A percentile compares a stretch with the other conserved stretches of the same genome.
Conservation (phyloP, 1,140 invertebrate species). For the Macrosteles quadrilineatus region DNA sequence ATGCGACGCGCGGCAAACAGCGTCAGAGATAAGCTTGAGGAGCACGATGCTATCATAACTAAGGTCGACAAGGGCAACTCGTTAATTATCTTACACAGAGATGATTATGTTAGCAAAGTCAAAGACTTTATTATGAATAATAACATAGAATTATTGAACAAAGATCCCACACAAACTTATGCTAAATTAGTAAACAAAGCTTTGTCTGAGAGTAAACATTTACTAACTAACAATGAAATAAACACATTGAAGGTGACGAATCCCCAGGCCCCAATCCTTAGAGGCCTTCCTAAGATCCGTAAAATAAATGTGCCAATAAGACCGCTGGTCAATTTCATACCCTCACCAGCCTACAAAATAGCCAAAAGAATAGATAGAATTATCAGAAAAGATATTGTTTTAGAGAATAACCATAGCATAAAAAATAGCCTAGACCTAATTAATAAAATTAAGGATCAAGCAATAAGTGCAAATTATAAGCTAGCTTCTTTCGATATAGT, state of each 20-base stretch:
- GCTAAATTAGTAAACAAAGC: background rate
- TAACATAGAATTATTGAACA: background rate
- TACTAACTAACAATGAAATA: background rate
- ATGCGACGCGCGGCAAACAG: background rate
- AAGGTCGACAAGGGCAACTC: slow-evolving; percentile 6
- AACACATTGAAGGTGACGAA: background rate
- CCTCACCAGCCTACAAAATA: background rate
- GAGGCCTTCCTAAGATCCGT: background rate
- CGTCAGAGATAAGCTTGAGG: background rate
- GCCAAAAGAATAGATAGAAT: background rate
- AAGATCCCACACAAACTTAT: background rate
- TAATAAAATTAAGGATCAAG: too few relatives aligned
- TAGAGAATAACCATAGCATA: too few relatives aligned
- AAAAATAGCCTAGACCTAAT: too few relatives aligned
- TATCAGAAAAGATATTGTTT: too few relatives aligned
- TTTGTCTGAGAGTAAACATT: background rate
- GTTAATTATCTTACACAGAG: background rate
- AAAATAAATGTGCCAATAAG: background rate
- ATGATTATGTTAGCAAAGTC: background rate
- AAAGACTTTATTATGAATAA: background rate
- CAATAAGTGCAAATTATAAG: too few relatives aligned
- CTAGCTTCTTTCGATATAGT: too few relatives aligned
- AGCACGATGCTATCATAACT: background rate
- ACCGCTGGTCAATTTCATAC: background rate
- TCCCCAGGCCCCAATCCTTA: background rate